Evolutionary conservation across 2,113 vertebrate species (phyloP), one percentile per base, ranked within the genome.

Genomic region (Eptesicus fuscus): DNA sequence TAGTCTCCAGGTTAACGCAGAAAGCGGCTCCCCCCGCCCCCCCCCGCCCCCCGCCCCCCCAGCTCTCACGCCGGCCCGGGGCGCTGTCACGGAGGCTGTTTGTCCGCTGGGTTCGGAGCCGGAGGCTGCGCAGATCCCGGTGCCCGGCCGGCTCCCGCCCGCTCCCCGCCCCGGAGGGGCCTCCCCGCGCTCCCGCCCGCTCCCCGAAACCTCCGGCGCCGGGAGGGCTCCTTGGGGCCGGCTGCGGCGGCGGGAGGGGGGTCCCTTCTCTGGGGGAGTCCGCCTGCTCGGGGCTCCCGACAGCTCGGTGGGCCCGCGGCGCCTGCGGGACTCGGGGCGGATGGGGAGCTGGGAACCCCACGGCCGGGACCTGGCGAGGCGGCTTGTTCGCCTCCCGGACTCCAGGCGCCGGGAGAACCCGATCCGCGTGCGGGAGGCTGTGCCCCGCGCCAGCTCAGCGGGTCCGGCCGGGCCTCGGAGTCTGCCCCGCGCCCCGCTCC

Each of bases 281-380:
- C 78, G 94, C 70, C 88, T 56, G 61, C 35, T 92, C 80, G 0
- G 37, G 85, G 77, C 5, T 16, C 2, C 76, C 35, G 40, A 93
- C 94, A 77, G 86, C 94, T 89, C 56, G 96, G 79, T 80, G 97
- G 70, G 56, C 91, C 96, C 83, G 88, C 61, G 85, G 61, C 93
- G 93, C 79, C 95, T 95, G 94, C 94, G 91, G 63, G 94, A 96
- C 94, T 90, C 79, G 69, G 47, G 76, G 87, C 71, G 82, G 84
- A 95, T 84, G 87, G 74, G 77, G 94, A 96, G 93, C 87, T 88
- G 95, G 95, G 94, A 95, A 61, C 53, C 32, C 78, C 93, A 61
- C 74, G 32, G 83, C 94, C 65, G 92, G 71, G 88, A 22, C 83
- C 67, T 78, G 25, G 71, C 86, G 84, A 97, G 95, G 80, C 96